These are phyloP conservation scores for Urocyon cinereoargenteus DNA, from an alignment of 2,797 vertebrate genomes.

Conservation along the genomic window DNA sequence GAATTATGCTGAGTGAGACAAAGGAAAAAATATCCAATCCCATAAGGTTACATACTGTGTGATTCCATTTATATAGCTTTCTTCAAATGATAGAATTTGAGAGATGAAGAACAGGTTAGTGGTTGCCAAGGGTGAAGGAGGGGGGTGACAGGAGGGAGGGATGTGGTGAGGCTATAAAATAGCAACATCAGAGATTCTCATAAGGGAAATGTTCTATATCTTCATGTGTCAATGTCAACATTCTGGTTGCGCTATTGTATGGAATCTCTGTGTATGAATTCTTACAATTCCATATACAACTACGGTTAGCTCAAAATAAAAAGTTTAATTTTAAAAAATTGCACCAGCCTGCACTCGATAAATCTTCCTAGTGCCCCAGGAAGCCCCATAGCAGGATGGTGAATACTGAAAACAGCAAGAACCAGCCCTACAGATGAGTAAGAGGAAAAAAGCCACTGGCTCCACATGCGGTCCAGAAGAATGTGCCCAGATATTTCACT, in stretches of 20 bases:
- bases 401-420: background rate
- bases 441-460: background rate
- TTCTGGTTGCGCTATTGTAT: background rate
- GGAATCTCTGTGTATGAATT: background rate
- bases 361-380: background rate
- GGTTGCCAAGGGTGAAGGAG: background rate
- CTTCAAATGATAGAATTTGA: background rate
- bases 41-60: background rate
- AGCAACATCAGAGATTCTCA: background rate
- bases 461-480: background rate
- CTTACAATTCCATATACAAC: background rate
- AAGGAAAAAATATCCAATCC: background rate
- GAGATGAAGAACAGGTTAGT: background rate
- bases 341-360: background rate
- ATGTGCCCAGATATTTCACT: background rate
- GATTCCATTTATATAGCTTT: background rate
- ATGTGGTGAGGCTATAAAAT: background rate
- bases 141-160: background rate
- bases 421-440: background rate
- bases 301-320: background rate
- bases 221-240: background rate
- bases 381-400: background rate
- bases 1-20: background rate
- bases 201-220: background rate
- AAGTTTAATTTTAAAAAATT: background rate